Evolutionary conservation across 2,113 vertebrate species (phyloP).

Genomic region (Rhombomys opimus): DNA sequence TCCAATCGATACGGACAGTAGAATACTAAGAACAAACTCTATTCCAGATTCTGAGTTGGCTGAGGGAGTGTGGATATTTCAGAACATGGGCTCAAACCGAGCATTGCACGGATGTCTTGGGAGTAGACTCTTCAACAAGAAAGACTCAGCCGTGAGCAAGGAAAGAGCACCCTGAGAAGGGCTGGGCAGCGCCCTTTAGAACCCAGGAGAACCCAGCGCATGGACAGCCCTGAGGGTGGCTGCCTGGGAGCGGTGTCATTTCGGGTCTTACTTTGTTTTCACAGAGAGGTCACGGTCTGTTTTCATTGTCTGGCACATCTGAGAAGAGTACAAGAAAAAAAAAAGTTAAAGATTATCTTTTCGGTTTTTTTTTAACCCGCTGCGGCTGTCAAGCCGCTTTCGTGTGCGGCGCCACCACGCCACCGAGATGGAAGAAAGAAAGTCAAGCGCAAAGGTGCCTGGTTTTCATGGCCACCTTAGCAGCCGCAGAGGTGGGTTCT

Average conservation of each 20-base stretch:
- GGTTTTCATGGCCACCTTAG: not conserved
- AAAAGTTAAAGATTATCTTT: slow-evolving; percentile 85
- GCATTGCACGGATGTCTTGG: not conserved
- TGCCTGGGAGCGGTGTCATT: slow-evolving; percentile 45
- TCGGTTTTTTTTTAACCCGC: slow-evolving; percentile 74
- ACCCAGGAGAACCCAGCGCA: not conserved
- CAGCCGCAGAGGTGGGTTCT: not conserved
- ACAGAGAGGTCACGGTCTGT: slow-evolving; percentile 78
- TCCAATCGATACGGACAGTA: slow-evolving; percentile 52
- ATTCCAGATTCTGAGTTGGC: not conserved
- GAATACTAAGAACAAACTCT: slow-evolving; percentile 57
- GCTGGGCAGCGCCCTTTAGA: not conserved
- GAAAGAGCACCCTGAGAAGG: not conserved
- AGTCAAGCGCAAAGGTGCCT: not conserved
- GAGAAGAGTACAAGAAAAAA: slow-evolving; percentile 65
- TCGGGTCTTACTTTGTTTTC: slow-evolving; percentile 57
- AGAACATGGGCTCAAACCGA: not conserved
- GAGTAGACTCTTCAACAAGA: not conserved
- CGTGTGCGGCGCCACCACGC: not conserved
- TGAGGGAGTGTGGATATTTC: slow-evolving; percentile 36
- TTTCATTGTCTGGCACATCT: slow-evolving; percentile 77
- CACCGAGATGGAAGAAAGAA: slow-evolving; percentile 54
- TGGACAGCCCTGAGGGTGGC: not conserved
- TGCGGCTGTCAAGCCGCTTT: slow-evolving; percentile 64
- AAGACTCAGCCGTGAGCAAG: not conserved